Evolutionary conservation across 2,888 invertebrate species (phyloP).

Genomic region (Homarus gammarus): DNA sequence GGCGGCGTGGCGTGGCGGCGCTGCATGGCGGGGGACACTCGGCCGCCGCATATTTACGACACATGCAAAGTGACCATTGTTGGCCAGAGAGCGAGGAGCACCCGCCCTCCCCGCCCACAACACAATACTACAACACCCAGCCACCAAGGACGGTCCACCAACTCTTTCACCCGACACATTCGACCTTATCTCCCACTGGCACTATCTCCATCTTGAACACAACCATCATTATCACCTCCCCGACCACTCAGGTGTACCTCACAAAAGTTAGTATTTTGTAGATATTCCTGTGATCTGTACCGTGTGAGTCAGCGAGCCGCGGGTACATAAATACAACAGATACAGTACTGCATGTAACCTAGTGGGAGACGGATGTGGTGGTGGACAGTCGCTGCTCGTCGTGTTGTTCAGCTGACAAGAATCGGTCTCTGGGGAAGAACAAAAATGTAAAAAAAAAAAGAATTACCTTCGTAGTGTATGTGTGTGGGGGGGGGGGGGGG

Average conservation of each 20-base stretch:
- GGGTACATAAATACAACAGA: neutral
- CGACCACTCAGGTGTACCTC: neutral
- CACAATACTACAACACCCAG: neutral
- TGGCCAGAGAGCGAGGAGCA: neutral
- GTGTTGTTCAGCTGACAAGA: neutral
- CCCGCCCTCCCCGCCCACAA: neutral
- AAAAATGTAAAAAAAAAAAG: neutral
- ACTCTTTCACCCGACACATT: neutral
- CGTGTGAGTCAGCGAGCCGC: neutral
- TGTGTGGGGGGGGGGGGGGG: too few species aligned
- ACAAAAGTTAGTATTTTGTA: slow-evolving; percentile 2
- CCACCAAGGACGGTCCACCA: neutral
- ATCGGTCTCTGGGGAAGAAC: too few species aligned
- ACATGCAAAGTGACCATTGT: slow-evolving; percentile 41
- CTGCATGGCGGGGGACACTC: slow-evolving; percentile 3
- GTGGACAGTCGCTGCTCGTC: neutral
- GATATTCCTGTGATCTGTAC: neutral
- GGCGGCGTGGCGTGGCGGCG: neutral
- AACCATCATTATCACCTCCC: neutral
- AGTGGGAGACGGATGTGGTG: too few species aligned
- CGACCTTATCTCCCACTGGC: neutral
- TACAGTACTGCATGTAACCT: neutral
- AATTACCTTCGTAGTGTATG: neutral
- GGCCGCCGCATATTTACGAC: slow-evolving; percentile 25
- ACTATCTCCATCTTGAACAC: neutral